Evolutionary conservation across 2,888 invertebrate genomes (phyloP), one percentile per base, ranked within the genome.

Genomic region (Eumerus sabulonum): DNA sequence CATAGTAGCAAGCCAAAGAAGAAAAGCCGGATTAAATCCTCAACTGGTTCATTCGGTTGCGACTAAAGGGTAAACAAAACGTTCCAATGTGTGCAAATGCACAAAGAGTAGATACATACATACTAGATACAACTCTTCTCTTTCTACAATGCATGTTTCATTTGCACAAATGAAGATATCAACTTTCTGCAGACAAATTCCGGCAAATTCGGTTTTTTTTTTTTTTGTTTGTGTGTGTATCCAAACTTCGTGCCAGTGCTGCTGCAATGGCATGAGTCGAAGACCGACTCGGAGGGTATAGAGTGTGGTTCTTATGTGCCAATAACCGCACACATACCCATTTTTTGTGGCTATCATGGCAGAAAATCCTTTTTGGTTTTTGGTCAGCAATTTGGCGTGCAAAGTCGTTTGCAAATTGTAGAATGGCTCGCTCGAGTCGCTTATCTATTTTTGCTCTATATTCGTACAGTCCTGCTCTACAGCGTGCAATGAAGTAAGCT

Each of bases 121-220:
- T 44, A 42, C 44, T 44, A 11, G 1, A 5, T 4, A 16, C 9
- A 12, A 17, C 9, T 60, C 47, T 48, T 19, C 36, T 50, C 16
- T 17, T 27, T 19, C 18, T 51, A 51, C 42, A 13, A 42, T 1
- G 9, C 1, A 36, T 17, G 16, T 36, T 60, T 54, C 44, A 48
- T 79, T 79, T 74, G 68, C 53, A 50, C 68, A 79, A 79, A 79
- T 79, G 79, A 74, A 79, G 79, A 79, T 74, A 79, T 74, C 79
- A 79, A 79, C 68, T 79, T 73, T 79, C 79, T 74, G 79, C 74
- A 79, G 79, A 79, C 79, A 74, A 79, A 74, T 70, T 74, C 56
- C 56, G 38, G 60, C 63, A 74, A 79, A 79, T 74, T 79, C 60
- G 59, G 54, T 47, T 51, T 44, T 53, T 36, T 48, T 67, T 63